These are phyloP conservation scores for Myotis vivesi DNA, from an alignment of 2,797 vertebrate genomes.

Conservation along the genomic window DNA sequence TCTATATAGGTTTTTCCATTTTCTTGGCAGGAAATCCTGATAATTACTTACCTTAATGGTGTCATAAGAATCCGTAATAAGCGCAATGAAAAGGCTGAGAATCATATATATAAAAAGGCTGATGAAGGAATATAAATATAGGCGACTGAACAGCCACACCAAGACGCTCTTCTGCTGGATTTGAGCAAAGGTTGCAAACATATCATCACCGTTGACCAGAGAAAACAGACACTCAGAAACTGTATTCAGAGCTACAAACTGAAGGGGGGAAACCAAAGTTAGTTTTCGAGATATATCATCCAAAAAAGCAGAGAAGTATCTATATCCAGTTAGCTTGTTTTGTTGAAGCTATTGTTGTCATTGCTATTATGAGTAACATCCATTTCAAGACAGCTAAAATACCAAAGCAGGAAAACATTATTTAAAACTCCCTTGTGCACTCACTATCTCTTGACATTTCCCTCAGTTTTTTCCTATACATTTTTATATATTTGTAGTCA, in stretches of 20 bases:
- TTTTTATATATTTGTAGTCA: not conserved
- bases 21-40: not conserved
- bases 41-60: constrained; percentile 93
- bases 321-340: not conserved
- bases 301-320: not conserved
- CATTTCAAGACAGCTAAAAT: not conserved
- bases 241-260: constrained; percentile 95
- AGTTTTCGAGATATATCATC: not conserved
- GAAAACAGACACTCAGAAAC: constrained; percentile 98
- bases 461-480: not conserved
- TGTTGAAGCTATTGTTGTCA: not conserved
- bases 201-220: constrained; percentile 96
- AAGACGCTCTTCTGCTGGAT: constrained; percentile 92
- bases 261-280: constrained; percentile 27
- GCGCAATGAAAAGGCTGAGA: constrained; percentile 97
- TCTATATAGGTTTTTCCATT: not conserved
- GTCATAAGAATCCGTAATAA: constrained; percentile 97
- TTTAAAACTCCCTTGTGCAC: not conserved
- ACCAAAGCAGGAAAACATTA: not conserved
- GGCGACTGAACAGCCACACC: constrained; percentile 96
- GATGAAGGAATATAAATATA: constrained; percentile 97
- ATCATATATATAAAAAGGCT: constrained; percentile 99
- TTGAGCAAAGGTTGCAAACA: constrained; percentile 96
- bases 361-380: not conserved
- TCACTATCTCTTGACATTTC: not conserved